Evolutionary conservation across 2,888 invertebrate genomes (phyloP).

Genomic region (Crossocerus cetratus): DNA sequence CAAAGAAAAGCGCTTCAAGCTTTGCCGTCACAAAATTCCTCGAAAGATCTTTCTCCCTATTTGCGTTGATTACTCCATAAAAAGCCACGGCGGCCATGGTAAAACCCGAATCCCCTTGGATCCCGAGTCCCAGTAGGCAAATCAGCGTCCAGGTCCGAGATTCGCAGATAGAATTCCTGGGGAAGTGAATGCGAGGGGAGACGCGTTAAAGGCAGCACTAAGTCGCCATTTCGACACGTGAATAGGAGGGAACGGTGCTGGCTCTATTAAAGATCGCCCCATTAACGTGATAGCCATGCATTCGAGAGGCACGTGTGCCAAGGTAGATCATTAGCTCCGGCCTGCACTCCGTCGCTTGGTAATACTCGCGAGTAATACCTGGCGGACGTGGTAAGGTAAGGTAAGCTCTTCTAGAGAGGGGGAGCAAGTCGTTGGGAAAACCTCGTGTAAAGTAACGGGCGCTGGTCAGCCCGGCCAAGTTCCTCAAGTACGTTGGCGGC

Average conservation of each 20-base stretch:
- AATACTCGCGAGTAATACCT: constrained; percentile 33
- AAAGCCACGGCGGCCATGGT: too few species aligned
- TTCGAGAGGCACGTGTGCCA: constrained; percentile 34
- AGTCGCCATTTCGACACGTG: constrained; percentile 50
- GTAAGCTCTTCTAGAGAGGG: constrained; percentile 1
- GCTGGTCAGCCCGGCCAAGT: too few species aligned
- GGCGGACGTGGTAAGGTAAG: constrained; percentile 8
- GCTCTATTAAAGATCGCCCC: constrained; percentile 40
- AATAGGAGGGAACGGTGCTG: constrained; percentile 34
- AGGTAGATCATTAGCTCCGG: constrained; percentile 52
- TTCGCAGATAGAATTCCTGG: background rate
- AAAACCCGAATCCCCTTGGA: too few species aligned
- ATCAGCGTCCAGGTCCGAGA: constrained; percentile 23
- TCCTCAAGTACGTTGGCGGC: background rate
- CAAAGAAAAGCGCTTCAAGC: too few species aligned
- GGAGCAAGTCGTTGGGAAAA: constrained; percentile 13
- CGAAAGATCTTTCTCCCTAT: too few species aligned
- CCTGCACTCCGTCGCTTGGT: constrained; percentile 29
- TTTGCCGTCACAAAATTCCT: too few species aligned
- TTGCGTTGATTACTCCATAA: too few species aligned
- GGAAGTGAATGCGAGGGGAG: background rate
- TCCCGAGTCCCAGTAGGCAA: background rate
- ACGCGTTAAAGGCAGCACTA: constrained; percentile 31
- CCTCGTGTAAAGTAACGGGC: constrained; percentile 28
- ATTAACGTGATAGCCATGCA: constrained; percentile 23